Evolutionary conservation across 2,888 invertebrate species (phyloP), one percentile per base, ranked within the genome.

Genomic region (Archips crataeganus): DNA sequence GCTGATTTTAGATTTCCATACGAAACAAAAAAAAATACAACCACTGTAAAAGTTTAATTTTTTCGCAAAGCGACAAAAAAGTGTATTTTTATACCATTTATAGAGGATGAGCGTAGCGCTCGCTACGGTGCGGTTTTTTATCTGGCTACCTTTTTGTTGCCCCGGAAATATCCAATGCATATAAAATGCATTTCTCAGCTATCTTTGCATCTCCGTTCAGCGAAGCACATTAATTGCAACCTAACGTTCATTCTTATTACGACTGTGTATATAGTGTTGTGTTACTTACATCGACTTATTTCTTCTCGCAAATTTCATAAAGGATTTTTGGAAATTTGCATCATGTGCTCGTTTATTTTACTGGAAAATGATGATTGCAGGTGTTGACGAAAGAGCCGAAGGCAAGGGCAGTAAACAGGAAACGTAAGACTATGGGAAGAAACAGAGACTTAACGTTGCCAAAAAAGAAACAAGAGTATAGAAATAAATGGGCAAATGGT

Each of bases 101-200:
- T 61, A 61, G 59, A 47, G 59, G 23, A 32, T 32, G 15, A 34
- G 59, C 39, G 32, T 39, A 23, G 23, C 23, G 11, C 15, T 60
- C 9, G 13, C 32, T 3, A 42, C 32, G 4, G 32, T 61, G n/a
- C 60, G 67, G 74, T 75, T 76, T 79, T 81, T 81, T 79, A 80
- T 79, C 78, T 62, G 63, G 15, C 36, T 70, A 60, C 73, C 65
- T 77, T 79, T 78, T 79, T 79, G 76, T 77, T 78, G 74, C 79
- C 81, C 81, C 79, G 79, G 80, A 86, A 85, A 87, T 87, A 88
- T 84, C 87, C 87, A 89, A 90, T 89, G 90, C 89, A 90, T 90
- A 89, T 83, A 87, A 87, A 90, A 90, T 90, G 87, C 87, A 89
- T 88, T 78, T 86, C 84, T 85, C 84, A 82, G 80, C 83, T 57